Evolutionary conservation across 53 echinoderm and acorn worm genomes (phyloP).

Genomic region (Stichopus horrens): DNA sequence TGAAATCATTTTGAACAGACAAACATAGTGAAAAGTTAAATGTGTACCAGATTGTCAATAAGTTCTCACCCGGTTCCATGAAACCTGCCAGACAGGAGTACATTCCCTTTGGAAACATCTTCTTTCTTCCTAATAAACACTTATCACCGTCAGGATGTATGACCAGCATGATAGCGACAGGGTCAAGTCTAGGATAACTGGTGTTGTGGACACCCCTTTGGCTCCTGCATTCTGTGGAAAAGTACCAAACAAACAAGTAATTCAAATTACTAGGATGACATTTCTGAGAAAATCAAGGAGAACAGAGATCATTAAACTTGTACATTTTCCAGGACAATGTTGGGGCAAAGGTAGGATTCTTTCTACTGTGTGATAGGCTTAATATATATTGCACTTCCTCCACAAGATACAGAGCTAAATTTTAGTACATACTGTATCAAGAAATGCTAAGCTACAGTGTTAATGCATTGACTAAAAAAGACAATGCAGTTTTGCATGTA

Average conservation of each 20-base stretch:
- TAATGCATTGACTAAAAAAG: too few relatives aligned
- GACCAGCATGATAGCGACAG: conserved; percentile 91
- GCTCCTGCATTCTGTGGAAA: conserved; percentile 84
- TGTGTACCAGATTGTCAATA: background rate
- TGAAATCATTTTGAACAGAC: background rate
- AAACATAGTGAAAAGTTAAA: background rate
- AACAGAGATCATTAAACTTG: too few relatives aligned
- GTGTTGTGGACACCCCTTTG: conserved; percentile 82
- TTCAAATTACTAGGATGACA: too few relatives aligned
- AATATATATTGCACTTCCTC: too few relatives aligned
- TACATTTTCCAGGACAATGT: too few relatives aligned
- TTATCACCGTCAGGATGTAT: conserved; percentile 87
- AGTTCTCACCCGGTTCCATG: conserved; percentile 93
- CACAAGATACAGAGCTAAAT: too few relatives aligned
- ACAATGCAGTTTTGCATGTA: too few relatives aligned
- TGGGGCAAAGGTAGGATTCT: too few relatives aligned
- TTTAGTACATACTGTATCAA: too few relatives aligned
- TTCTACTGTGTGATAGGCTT: too few relatives aligned
- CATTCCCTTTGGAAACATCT: conserved; percentile 84
- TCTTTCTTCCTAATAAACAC: conserved; percentile 85
- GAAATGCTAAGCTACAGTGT: too few relatives aligned
- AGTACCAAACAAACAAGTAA: background rate
- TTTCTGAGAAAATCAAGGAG: too few relatives aligned
- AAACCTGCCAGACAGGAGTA: conserved; percentile 97
- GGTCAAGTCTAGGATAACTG: conserved; percentile 93